Conservation (phyloP, 1,140 invertebrate species). For the Drosophila micromelanica region DNA sequence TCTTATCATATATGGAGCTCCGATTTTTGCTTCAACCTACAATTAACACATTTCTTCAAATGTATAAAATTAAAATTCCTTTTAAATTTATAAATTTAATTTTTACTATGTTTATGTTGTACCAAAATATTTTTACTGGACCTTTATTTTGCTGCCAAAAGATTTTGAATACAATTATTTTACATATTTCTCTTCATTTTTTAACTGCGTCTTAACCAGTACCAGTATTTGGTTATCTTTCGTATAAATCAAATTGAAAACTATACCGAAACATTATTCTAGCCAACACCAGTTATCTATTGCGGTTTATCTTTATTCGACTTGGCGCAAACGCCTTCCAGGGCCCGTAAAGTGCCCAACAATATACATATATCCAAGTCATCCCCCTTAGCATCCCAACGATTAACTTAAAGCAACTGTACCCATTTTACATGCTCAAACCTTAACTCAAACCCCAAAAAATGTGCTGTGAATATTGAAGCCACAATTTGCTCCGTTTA, state of each 20-base stretch:
- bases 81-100: too few species aligned
- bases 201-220: neutral
- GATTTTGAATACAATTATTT: too few species aligned
- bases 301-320: constrained; percentile 15
- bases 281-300: constrained; percentile 9
- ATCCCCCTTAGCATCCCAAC: constrained; percentile 26
- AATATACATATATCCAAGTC: constrained; percentile 41
- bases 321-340: constrained; percentile 52
- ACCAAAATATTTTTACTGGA: too few species aligned
- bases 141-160: too few species aligned
- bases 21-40: too few species aligned
- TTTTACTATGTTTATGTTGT: too few species aligned
- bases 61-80: too few species aligned
- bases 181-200: too few species aligned
- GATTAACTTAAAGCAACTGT: constrained; percentile 69
- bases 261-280: neutral
- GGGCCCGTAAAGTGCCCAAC: constrained; percentile 43
- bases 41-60: too few species aligned
- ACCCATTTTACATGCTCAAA: constrained; percentile 76
- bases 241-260: neutral
- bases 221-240: neutral
- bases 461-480: constrained; percentile 40
- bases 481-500: constrained; percentile 40
- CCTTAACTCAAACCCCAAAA: constrained; percentile 66
- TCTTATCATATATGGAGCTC: too few species aligned